Conservation (phyloP, 2,797 vertebrate species). For the Centroberyx gerrardi region DNA sequence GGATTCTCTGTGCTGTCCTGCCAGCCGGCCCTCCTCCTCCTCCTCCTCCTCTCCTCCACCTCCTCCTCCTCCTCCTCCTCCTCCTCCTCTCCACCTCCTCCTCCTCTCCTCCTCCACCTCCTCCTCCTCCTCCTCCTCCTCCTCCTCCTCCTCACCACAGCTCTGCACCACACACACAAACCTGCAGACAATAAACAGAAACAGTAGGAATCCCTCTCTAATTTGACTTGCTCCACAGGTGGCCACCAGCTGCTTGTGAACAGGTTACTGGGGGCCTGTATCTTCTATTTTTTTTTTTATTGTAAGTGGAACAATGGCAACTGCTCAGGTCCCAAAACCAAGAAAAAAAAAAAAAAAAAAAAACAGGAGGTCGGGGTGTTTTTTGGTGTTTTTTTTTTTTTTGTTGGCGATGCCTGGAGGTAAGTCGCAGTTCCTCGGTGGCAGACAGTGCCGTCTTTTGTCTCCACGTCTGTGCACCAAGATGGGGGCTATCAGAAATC, state of each 20-base stretch:
- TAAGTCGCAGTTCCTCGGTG: slow-evolving; percentile 83
- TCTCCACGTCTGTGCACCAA: slow-evolving; percentile 86
- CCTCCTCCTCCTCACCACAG: slow-evolving; percentile 69
- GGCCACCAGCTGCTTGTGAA: slow-evolving; percentile 93
- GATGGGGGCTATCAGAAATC: slow-evolving; percentile 85
- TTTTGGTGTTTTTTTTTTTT: slow-evolving; percentile 81
- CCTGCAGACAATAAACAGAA: slow-evolving; percentile 86
- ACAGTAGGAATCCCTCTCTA: slow-evolving; percentile 93
- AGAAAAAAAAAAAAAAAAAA: too few relatives aligned
- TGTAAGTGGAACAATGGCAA: slow-evolving; percentile 76
- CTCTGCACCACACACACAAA: slow-evolving; percentile 85
- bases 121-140: too few relatives aligned
- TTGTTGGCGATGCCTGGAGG: slow-evolving; percentile 92
- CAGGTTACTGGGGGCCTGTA: slow-evolving; percentile 88
- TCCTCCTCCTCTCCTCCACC: slow-evolving; percentile 33
- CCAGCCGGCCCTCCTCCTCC: slow-evolving; percentile 71
- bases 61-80: too few relatives aligned
- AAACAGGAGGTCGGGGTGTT: slow-evolving; percentile 79
- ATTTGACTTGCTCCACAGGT: slow-evolving; percentile 98
- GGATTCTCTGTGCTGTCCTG: slow-evolving; percentile 39
- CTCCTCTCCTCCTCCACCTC: slow-evolving; percentile 37
- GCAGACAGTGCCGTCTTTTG: slow-evolving; percentile 94
- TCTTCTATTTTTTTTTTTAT: slow-evolving; percentile 34
- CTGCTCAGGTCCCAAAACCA: slow-evolving; percentile 91
- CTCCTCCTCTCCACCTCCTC: slow-evolving; percentile 20